Conservation (phyloP, 2,113 vertebrate species). For the Ophthalmolycus amberensis region DNA sequence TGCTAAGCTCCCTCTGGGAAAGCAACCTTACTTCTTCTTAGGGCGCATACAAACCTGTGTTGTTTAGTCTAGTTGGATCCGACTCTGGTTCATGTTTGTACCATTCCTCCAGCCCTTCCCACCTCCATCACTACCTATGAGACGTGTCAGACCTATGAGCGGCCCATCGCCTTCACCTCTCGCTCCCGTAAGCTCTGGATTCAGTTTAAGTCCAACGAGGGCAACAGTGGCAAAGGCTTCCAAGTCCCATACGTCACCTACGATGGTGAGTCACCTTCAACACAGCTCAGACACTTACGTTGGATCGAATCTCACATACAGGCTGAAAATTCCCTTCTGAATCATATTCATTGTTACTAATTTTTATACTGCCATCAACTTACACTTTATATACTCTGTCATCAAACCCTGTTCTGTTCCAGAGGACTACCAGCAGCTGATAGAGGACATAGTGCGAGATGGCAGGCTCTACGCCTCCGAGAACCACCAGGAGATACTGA, state of each 20-base stretch:
- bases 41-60: too few relatives aligned
- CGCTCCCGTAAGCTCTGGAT: conserved; percentile 94
- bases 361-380: neutral
- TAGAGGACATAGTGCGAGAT: conserved; percentile 94
- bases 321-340: neutral
- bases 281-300: neutral
- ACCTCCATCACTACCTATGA: conserved; percentile 95
- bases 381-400: neutral
- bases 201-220: conserved; percentile 95
- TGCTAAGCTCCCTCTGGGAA: too few relatives aligned
- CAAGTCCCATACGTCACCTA: conserved; percentile 96
- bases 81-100: neutral
- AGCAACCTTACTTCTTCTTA: too few relatives aligned
- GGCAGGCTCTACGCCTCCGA: conserved; percentile 94
- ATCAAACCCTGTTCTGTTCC: conserved; percentile 42
- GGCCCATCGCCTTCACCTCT: conserved; percentile 95
- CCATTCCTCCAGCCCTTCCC: conserved; percentile 84
- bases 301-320: neutral
- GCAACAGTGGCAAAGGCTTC: conserved; percentile 94
- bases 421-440: conserved; percentile 97
- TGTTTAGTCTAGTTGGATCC: too few relatives aligned
- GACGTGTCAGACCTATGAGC: conserved; percentile 94
- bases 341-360: neutral
- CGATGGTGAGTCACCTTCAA: conserved; percentile 81
- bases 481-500: conserved; percentile 95